Evolutionary conservation across 2,113 vertebrate genomes (phyloP).

Genomic region (Trochalopteron elliotii): DNA sequence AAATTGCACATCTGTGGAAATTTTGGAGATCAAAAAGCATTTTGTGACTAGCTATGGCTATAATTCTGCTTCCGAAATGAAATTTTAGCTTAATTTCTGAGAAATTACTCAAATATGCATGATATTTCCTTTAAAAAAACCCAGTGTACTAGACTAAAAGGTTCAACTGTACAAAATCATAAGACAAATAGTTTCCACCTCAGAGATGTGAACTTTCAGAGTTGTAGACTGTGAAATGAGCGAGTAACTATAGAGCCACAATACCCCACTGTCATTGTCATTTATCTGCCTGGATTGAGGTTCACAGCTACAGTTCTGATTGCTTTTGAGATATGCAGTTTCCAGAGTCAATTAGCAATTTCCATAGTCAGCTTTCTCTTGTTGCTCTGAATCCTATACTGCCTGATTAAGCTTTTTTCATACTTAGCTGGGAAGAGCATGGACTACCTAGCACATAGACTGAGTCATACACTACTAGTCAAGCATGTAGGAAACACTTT

Average conservation of each 20-base stretch:
- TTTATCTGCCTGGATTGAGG: not conserved
- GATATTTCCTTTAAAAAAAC: not conserved
- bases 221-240: not conserved
- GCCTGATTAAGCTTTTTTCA: conserved; percentile 4
- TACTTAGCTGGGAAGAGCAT: not conserved
- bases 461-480: not conserved
- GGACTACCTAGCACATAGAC: not conserved
- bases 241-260: not conserved
- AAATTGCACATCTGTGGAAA: not conserved
- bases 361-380: not conserved
- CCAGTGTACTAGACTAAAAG: not conserved
- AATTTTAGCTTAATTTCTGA: not conserved
- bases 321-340: not conserved
- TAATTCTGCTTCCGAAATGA: not conserved
- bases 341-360: conserved; percentile 21
- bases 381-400: not conserved
- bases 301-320: conserved; percentile 4
- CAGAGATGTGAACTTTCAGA: not conserved
- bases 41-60: not conserved
- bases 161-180: not conserved
- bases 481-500: not conserved
- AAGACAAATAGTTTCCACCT: not conserved
- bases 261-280: not conserved
- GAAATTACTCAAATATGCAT: not conserved
- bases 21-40: not conserved